phyloP scores from a whole-genome alignment of 2,797 vertebrate genomes.

The Prunella strophiata region DNA sequence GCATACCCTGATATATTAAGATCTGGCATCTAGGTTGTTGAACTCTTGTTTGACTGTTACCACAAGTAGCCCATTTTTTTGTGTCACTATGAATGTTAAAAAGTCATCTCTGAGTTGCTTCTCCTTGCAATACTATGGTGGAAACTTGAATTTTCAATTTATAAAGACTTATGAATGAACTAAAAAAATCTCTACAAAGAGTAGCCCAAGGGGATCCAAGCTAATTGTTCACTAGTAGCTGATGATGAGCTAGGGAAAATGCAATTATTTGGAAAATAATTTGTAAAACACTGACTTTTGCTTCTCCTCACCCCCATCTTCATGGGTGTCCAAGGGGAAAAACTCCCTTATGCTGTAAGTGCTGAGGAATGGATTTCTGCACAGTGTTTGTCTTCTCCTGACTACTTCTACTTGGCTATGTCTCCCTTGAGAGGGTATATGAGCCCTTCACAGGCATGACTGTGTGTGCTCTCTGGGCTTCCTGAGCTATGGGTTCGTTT shows the following conservation, averaged over 20 bases:
- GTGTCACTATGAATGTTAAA: neutral
- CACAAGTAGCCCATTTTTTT: neutral
- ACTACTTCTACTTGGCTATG: neutral
- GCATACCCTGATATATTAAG: neutral
- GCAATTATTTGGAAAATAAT: slow-evolving; percentile 65
- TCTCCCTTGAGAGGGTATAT: neutral
- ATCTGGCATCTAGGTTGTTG: neutral
- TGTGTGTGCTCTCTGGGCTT: neutral
- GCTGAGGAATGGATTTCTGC: slow-evolving; percentile 3
- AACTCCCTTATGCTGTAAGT: neutral
- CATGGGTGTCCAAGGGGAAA: neutral
- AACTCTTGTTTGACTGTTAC: neutral
- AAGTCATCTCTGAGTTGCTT: neutral
- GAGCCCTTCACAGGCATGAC: neutral
- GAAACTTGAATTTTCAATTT: slow-evolving; percentile 52
- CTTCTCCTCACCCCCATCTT: neutral
- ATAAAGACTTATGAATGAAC: slow-evolving; percentile 56
- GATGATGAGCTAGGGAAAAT: slow-evolving; percentile 60
- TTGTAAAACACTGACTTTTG: slow-evolving; percentile 43
- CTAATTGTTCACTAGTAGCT: slow-evolving; percentile 52
- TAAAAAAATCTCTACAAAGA: slow-evolving; percentile 56
- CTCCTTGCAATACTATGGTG: neutral
- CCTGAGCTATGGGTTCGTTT: neutral
- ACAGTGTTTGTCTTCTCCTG: neutral
- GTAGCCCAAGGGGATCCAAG: slow-evolving; percentile 32